A percentile compares a stretch with the other conserved stretches of the same genome.
These are phyloP conservation scores for Drosophila biarmipes DNA, from an alignment of 1,140 invertebrate genomes.

Conservation along the genomic window DNA sequence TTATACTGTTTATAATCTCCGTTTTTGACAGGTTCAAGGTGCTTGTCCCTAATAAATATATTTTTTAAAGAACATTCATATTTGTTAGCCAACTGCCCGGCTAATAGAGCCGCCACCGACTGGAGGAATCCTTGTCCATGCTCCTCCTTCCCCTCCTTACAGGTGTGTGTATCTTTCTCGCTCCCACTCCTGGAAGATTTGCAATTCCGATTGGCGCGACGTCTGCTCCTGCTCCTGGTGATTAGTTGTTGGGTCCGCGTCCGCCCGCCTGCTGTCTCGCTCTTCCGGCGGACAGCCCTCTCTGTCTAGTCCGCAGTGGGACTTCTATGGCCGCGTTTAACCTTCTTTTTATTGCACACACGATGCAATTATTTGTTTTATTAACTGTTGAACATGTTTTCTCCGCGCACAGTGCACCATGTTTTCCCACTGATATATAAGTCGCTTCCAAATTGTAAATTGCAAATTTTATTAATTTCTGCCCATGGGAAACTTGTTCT, in stretches of 20 bases:
- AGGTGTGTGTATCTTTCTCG: constrained; percentile 16
- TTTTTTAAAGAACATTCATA: no score
- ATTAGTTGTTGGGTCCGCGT: constrained; percentile 53
- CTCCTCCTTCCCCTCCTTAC: constrained; percentile 1
- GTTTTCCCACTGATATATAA: constrained; percentile 56
- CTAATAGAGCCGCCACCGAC: constrained; percentile 16
- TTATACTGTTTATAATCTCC: no score
- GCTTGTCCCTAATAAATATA: no score
- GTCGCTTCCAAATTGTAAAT: constrained; percentile 66
- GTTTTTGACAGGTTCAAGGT: no score
- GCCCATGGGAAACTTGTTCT: constrained; percentile 58
- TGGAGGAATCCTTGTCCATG: constrained; percentile 19
- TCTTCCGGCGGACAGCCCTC: constrained; percentile 7
- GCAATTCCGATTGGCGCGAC: constrained; percentile 62
- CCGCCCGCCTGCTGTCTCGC: constrained; percentile 22
- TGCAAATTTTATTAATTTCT: constrained; percentile 78
- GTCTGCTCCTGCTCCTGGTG: constrained; percentile 33
- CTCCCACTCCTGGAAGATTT: constrained; percentile 40
- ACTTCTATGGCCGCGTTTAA: constrained; percentile 65
- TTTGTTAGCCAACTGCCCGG: not conserved
- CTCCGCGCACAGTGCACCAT: constrained; percentile 47
- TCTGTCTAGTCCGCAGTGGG: constrained; percentile 20
- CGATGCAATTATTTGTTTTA: constrained; percentile 82
- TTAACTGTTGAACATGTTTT: constrained; percentile 82
- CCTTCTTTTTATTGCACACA: constrained; percentile 81